These are phyloP conservation scores for Potorous gilbertii DNA, from an alignment of 2,797 vertebrate genomes.

Conservation along the genomic window DNA sequence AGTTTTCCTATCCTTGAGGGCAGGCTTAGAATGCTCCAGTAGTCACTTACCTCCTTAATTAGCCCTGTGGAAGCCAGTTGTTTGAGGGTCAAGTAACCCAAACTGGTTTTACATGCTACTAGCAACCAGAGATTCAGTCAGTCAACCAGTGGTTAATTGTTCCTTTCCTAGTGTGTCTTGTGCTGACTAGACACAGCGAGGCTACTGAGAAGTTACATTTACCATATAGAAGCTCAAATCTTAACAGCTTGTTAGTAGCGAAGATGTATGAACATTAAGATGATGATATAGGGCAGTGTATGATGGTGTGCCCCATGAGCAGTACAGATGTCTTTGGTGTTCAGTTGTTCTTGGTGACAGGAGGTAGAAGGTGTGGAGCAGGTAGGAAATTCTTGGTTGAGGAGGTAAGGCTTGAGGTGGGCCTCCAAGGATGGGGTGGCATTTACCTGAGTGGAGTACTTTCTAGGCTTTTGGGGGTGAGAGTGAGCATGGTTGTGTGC, in stretches of 20 bases:
- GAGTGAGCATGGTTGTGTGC: neutral
- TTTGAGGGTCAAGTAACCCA: neutral
- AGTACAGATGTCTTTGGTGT: neutral
- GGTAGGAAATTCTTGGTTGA: neutral
- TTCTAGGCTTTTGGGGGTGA: neutral
- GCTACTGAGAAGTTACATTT: neutral
- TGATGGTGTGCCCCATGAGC: neutral
- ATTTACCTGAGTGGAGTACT: neutral
- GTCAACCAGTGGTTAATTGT: constrained; percentile 42
- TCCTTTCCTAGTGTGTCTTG: neutral
- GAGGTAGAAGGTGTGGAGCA: neutral
- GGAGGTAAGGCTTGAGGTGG: neutral
- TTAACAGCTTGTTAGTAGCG: neutral
- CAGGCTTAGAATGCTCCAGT: neutral
- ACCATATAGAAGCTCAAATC: neutral
- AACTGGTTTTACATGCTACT: neutral
- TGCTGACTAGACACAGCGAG: neutral
- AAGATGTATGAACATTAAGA: neutral
- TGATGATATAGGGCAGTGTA: neutral
- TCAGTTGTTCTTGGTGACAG: neutral
- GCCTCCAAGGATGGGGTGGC: neutral
- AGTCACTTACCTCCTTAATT: neutral
- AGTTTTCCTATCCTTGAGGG: neutral
- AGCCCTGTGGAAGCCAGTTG: neutral
- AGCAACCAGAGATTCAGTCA: constrained; percentile 7